Evolutionary conservation across 2,797 vertebrate genomes (phyloP).

Genomic region (Coccyzus lansbergi): DNA sequence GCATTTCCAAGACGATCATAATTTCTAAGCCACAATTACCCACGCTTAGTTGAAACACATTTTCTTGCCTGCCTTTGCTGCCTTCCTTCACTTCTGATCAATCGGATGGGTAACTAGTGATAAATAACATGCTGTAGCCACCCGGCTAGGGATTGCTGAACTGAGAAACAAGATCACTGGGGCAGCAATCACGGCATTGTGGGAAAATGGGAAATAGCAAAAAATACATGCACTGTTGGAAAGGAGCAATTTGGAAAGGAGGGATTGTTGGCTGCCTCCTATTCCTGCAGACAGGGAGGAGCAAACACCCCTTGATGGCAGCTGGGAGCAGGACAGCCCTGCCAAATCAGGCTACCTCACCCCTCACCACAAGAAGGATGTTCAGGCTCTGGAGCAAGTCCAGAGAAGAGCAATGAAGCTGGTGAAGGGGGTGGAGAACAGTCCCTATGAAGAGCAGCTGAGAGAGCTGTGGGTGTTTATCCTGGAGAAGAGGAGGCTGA

Average conservation of each 20-base stretch:
- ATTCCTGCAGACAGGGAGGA: neutral
- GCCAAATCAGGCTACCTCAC: neutral
- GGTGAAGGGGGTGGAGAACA: too few species aligned
- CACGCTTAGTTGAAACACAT: neutral
- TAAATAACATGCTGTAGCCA: neutral
- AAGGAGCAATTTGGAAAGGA: neutral
- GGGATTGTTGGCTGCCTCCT: neutral
- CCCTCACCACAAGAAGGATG: too few species aligned
- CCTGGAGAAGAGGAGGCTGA: too few species aligned
- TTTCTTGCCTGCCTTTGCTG: neutral
- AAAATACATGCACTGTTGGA: neutral
- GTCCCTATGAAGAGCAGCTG: too few species aligned
- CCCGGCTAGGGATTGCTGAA: neutral
- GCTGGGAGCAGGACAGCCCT: neutral
- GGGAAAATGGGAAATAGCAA: neutral
- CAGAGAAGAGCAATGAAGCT: too few species aligned
- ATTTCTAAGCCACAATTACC: neutral
- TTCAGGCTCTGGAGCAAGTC: too few species aligned
- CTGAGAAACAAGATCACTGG: neutral
- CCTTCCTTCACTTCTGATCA: neutral
- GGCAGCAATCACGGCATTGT: neutral
- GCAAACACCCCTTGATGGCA: neutral
- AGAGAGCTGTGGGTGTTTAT: too few species aligned
- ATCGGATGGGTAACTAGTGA: neutral
- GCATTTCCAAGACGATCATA: neutral